Base-by-base conservation (phyloP, 2,888 invertebrate genomes). In the Diarsia brunnea region DNA sequence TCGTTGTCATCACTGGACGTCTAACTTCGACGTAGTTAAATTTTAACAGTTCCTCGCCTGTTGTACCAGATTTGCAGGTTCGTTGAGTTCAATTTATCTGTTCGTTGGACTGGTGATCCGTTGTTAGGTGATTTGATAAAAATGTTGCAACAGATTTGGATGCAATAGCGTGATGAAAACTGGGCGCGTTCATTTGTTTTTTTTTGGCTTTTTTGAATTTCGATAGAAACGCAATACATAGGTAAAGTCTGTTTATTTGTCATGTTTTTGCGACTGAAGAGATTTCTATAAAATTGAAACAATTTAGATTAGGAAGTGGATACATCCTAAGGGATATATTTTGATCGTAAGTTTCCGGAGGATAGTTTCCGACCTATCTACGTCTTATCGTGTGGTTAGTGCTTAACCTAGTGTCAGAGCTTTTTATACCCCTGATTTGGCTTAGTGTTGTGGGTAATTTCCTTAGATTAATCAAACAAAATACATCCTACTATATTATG, bases 11-110 rank as follows among this genome's bases (percentile, higher is more conserved):
- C 51, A 24, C 24, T 70, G 53, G 49, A 67, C 76, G 70, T 73
- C 45, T 55, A 84, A 86, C 84, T 81, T 85, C 60, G 43, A 7
- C 64, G 27, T 71, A 63, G 73, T 80, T 78, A 73, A 72, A 82
- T 80, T 84, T 86, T 81, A 84, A 78, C 81, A 61, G 73, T 71
- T 75, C 53, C 53, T 51, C 67, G 84, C 75, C 70, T 53, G 69
- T 60, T 78, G 70, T 79, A 60, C 45, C 24, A 74, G 63, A 78
- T 82, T 75, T 72, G 69, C 70, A 68, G 83, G 69, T 83, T 78
- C 53, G 72, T 53, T 63, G 63, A 69, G 78, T 73, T 78, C 61
- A 78, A 82, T 82, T 73, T 82, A 64, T 82, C 58, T 47, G 67
- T 73, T 73, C 53, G 38, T 49, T 76, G 76, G 43, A 68, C 58